phyloP scores from a whole-genome alignment of 2,797 vertebrate genomes.

The Pangasius mekongensis region DNA sequence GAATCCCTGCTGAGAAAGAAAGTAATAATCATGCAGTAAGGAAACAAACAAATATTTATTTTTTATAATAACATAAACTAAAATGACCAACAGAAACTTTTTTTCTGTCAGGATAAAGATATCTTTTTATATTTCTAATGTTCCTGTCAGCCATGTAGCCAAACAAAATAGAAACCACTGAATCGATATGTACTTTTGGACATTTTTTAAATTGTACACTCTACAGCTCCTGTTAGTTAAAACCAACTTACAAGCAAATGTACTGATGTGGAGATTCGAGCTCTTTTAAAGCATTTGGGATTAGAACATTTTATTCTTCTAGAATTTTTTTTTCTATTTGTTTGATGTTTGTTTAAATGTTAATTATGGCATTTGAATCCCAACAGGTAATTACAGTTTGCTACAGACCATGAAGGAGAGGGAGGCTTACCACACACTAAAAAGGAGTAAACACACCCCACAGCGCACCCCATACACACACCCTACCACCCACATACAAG shows the following conservation, averaged over 20 bases:
- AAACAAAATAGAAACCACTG: not conserved
- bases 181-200: not conserved
- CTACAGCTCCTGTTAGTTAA: not conserved
- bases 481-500: not conserved
- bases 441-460: not conserved
- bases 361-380: not conserved
- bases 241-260: not conserved
- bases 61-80: not conserved
- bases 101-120: too few species aligned
- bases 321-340: not conserved
- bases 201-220: not conserved
- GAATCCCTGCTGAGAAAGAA: not conserved
- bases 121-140: too few species aligned
- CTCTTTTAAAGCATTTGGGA: not conserved
- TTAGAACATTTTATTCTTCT: not conserved
- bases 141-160: too few species aligned
- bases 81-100: not conserved
- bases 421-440: not conserved
- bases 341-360: not conserved
- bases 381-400: not conserved
- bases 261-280: not conserved
- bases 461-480: not conserved
- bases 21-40: not conserved
- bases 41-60: not conserved
- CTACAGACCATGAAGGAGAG: not conserved